phyloP scores from a whole-genome alignment of 1,140 invertebrate genomes.

The Coboldia fuscipes region DNA sequence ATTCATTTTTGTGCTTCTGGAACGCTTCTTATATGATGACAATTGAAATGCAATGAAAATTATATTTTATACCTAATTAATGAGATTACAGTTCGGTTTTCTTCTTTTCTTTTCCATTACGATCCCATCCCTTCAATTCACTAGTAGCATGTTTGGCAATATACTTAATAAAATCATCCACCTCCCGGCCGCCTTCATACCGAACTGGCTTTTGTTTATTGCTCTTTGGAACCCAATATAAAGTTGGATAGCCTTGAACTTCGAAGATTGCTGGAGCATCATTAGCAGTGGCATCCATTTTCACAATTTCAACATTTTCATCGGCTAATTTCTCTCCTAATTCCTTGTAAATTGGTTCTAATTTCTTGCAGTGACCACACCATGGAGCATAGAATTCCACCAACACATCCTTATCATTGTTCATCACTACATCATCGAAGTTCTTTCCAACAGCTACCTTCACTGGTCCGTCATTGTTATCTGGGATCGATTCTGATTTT shows the following conservation, averaged over 20 bases:
- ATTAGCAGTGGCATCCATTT: slow-evolving; percentile 97
- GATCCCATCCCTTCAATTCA: slow-evolving; percentile 72
- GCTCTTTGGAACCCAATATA: slow-evolving; percentile 87
- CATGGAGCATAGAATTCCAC: slow-evolving; percentile 98
- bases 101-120: slow-evolving; percentile 58
- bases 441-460: slow-evolving; percentile 91
- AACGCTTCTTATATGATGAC: no score
- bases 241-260: slow-evolving; percentile 91
- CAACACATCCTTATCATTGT: slow-evolving; percentile 81
- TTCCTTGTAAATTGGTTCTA: slow-evolving; percentile 86
- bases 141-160: slow-evolving; percentile 80
- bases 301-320: slow-evolving; percentile 85
- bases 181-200: slow-evolving; percentile 88
- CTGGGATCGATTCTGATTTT: slow-evolving; percentile 88
- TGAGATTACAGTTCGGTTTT: slow-evolving; percentile 21
- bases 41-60: no score
- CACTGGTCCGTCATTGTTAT: slow-evolving; percentile 61
- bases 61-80: not conserved
- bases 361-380: slow-evolving; percentile 97
- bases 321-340: slow-evolving; percentile 73
- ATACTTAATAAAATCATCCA: slow-evolving; percentile 93
- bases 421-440: slow-evolving; percentile 85
- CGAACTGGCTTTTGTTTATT: slow-evolving; percentile 57
- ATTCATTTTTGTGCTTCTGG: no score
- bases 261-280: slow-evolving; percentile 87